A percentile compares a stretch with the other conserved stretches of the same genome.
Conservation (phyloP, 2,797 vertebrate species). For the Spondyliosoma cantharus region DNA sequence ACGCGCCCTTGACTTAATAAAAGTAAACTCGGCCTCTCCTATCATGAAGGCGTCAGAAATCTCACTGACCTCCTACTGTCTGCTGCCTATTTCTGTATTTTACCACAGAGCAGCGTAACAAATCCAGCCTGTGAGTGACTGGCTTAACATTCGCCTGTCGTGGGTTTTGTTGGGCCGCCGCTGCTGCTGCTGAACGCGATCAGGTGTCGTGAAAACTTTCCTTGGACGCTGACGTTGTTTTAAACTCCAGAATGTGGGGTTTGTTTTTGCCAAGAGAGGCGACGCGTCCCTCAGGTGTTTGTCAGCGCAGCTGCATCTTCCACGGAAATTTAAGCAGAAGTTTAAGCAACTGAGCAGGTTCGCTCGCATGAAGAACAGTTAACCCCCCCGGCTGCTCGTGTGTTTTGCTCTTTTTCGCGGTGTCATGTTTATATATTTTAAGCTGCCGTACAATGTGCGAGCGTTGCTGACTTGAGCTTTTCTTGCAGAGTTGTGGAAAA, state of each 20-base stretch:
- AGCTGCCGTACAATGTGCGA: background rate
- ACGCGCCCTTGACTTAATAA: constrained; percentile 43
- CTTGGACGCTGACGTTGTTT: background rate
- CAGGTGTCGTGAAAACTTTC: background rate
- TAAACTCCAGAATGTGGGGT: background rate
- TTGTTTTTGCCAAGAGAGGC: background rate
- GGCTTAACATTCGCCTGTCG: background rate
- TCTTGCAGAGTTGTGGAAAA: constrained; percentile 1
- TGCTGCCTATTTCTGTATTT: constrained; percentile 45
- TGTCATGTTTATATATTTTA: background rate
- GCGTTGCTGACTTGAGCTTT: background rate
- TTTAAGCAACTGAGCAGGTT: background rate
- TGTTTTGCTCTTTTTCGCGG: too few species aligned
- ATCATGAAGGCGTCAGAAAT: constrained; percentile 48
- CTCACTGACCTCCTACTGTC: constrained; percentile 41
- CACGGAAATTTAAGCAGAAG: background rate
- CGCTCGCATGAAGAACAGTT: too few species aligned
- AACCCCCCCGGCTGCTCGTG: too few species aligned
- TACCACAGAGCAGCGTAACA: constrained; percentile 22
- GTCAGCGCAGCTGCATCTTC: background rate
- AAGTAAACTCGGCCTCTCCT: constrained; percentile 6
- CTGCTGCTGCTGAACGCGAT: background rate
- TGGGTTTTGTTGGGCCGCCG: background rate
- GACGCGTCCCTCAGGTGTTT: background rate
- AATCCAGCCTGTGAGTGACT: constrained; percentile 13